A percentile compares a stretch with the other conserved stretches of the same genome.
Conservation (phyloP, 2,113 vertebrate species). For the Mesocricetus auratus region DNA sequence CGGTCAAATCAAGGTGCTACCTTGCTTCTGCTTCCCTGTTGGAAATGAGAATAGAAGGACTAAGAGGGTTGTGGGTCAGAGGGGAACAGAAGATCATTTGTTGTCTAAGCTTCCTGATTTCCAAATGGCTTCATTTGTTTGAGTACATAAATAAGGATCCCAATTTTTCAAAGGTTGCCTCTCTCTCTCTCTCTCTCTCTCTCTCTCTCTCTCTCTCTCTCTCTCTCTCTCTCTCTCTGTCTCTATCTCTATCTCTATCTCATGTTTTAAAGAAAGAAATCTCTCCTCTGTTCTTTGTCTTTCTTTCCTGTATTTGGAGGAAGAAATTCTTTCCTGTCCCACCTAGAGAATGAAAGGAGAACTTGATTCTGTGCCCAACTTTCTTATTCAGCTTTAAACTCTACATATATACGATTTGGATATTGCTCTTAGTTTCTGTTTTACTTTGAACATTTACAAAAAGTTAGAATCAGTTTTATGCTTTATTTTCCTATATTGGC, state of each 20-base stretch:
- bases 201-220: too few relatives aligned
- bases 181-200: neutral
- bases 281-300: too few relatives aligned
- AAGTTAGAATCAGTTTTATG: too few relatives aligned
- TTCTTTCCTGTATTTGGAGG: neutral
- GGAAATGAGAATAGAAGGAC: fast-evolving
- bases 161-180: fast-evolving
- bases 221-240: too few relatives aligned
- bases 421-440: neutral
- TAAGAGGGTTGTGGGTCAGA: fast-evolving
- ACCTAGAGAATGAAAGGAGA: neutral
- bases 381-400: fast-evolving
- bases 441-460: too few relatives aligned
- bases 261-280: too few relatives aligned
- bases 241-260: too few relatives aligned
- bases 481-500: too few relatives aligned
- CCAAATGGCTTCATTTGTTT: neutral
- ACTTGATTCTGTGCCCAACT: fast-evolving
- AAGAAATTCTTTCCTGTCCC: neutral
- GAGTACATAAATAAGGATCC: fast-evolving
- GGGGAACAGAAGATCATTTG: neutral
- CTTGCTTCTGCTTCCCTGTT: neutral
- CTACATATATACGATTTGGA: neutral
- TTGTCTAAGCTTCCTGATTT: neutral
- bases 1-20: neutral